Base-by-base conservation (phyloP, 1,140 invertebrate species). In the Cyclargus thomasi region DNA sequence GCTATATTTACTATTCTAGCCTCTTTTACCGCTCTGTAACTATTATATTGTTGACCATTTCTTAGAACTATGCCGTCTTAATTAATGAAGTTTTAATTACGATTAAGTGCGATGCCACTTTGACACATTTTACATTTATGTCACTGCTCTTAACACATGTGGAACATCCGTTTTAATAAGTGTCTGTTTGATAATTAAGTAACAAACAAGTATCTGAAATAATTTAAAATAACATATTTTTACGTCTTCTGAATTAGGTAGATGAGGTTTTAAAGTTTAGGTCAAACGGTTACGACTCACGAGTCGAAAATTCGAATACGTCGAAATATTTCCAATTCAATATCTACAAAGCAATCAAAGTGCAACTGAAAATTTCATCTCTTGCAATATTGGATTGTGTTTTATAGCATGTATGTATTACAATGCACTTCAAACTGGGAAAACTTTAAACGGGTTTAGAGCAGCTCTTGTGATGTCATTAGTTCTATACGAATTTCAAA, bases 341-440 rank as follows among this genome's bases (percentile, higher is more conserved):
- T 29, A 21, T 18, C 17, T 20, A 35, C 11, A 14, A 64, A 17
- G 39, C 63, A 47, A 64, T 39, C 63, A 47, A 14, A 20, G 63
- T 8, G 63, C 63, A 36, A 64, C 17, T 36, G 29, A 39, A 64
- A 64, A 59, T 59, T 59, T 21, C 55, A 59, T 59, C 1, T 7
- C 2, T 63, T 64, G 23, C 29, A 39, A 39, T 20, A 64, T 64
- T 39, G 36, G 18, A 63, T 8, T 36, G 11, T 36, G 14, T 17
- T 36, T 36, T 63, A 36, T 63, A n/a, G 29, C 62, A 18, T 39
- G 62, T 10, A 36, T 55, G 11, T 55, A 55, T 55, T 55, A 59
- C 55, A 59, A 20, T 59, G 21, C 17, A 59, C 18, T 59, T 21
- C n/a, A 4, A 59, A 11, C 55, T 59, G 20, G 21, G 18, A 59